Conservation (phyloP, 2,888 invertebrate species). For the Andrena trimmerana region DNA sequence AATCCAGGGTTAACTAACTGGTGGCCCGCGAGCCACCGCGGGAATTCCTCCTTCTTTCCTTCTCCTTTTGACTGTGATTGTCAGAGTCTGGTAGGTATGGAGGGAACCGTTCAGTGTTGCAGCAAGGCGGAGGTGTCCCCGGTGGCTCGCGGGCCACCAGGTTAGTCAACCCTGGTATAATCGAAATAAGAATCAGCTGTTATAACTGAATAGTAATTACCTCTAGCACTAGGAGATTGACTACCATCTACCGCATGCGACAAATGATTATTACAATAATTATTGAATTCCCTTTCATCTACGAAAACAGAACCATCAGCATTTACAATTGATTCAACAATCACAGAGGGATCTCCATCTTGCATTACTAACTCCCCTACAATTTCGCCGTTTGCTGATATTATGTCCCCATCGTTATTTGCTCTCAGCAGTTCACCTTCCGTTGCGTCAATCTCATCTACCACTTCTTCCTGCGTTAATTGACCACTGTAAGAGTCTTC, state of each 20-base stretch:
- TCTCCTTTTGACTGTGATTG: no score
- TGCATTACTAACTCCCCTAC: constrained; percentile 83
- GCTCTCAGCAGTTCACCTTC: constrained; percentile 76
- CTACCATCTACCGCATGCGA: constrained; percentile 72
- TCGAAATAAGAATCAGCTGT: neutral
- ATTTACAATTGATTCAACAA: constrained; percentile 82
- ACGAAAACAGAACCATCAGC: constrained; percentile 82
- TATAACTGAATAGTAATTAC: constrained; percentile 56
- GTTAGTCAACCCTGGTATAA: neutral
- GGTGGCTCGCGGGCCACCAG: no score
- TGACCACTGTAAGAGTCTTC: constrained; percentile 80
- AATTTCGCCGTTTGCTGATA: constrained; percentile 79
- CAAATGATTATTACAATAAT: constrained; percentile 79
- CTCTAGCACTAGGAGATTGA: constrained; percentile 74
- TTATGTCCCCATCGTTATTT: constrained; percentile 76
- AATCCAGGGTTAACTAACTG: no score
- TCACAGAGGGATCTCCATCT: constrained; percentile 82
- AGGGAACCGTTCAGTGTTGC: no score
- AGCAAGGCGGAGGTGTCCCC: no score
- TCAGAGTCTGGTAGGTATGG: no score
- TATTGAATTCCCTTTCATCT: constrained; percentile 81
- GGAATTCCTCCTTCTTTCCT: no score
- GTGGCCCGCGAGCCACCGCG: no score
- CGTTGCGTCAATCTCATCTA: constrained; percentile 76
- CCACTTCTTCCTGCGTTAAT: constrained; percentile 78